These are phyloP conservation scores for Coremacera marginata DNA, from an alignment of 2,888 invertebrate species.

Conservation along the genomic window DNA sequence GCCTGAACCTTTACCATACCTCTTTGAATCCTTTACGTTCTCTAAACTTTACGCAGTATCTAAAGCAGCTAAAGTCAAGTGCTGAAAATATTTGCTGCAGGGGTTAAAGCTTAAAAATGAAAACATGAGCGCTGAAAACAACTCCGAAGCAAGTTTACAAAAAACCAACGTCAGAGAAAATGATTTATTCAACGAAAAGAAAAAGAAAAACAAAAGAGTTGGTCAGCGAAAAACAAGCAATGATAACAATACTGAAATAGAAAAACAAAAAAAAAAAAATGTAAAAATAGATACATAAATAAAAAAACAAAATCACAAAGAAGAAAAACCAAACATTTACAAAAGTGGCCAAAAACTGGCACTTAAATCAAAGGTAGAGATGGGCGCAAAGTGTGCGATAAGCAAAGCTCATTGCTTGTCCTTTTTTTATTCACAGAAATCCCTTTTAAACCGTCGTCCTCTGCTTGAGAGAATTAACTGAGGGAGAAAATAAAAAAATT, in stretches of 20 bases:
- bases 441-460: background rate
- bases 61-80: no score
- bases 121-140: background rate
- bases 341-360: background rate
- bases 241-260: no score
- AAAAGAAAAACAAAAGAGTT: conserved; percentile 4
- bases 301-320: background rate
- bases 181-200: conserved; percentile 12
- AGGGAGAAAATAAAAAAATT: background rate
- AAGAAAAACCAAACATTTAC: background rate
- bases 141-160: background rate
- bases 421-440: background rate
- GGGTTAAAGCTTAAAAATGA: background rate
- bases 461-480: background rate
- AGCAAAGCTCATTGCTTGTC: background rate
- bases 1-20: no score
- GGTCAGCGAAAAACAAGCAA: conserved; percentile 13
- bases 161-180: background rate
- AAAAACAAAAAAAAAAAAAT: background rate
- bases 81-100: no score
- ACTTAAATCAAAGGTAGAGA: background rate
- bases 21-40: no score
- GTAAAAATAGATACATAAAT: background rate
- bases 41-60: no score
- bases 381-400: conserved; percentile 25